phyloP scores from a whole-genome alignment of 2,797 vertebrate species.

The Premnoplex brunnescens region DNA sequence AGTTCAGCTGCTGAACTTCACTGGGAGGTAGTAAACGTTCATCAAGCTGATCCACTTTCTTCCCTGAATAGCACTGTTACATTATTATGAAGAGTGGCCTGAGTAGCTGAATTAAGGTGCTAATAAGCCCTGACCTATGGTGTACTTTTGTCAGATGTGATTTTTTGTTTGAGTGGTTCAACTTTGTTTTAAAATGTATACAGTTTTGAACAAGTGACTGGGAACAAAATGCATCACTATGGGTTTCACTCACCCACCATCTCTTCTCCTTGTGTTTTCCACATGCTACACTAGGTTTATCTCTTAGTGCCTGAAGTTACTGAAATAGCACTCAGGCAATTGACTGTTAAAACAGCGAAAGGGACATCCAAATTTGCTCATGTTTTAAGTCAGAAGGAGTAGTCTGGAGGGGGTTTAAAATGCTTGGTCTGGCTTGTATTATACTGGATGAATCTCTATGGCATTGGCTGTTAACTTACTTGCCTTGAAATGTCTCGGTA shows the following conservation, averaged over 20 bases:
- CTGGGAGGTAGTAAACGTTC: neutral
- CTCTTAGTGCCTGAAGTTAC: neutral
- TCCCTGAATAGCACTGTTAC: neutral
- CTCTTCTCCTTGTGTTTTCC: neutral
- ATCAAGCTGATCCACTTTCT: neutral
- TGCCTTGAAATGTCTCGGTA: fast-evolving
- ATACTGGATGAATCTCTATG: neutral
- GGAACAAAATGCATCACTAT: neutral
- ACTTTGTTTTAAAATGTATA: neutral
- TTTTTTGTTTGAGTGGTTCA: neutral
- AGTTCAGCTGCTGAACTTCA: neutral
- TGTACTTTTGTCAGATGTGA: neutral
- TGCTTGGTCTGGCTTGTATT: neutral
- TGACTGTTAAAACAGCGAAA: neutral
- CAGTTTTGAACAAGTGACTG: neutral
- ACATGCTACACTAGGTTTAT: neutral
- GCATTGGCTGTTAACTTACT: neutral
- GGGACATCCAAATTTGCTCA: neutral
- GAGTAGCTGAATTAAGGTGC: neutral
- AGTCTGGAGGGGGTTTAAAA: neutral
- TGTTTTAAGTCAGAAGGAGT: neutral
- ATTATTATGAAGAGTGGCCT: neutral
- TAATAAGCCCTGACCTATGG: neutral
- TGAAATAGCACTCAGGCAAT: fast-evolving
- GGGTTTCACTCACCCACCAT: neutral